Percentiles rank a stretch among this genome's conserved stretches.
Conservation (phyloP, 2,113 vertebrate genomes). For the Pterocles orientalis region DNA sequence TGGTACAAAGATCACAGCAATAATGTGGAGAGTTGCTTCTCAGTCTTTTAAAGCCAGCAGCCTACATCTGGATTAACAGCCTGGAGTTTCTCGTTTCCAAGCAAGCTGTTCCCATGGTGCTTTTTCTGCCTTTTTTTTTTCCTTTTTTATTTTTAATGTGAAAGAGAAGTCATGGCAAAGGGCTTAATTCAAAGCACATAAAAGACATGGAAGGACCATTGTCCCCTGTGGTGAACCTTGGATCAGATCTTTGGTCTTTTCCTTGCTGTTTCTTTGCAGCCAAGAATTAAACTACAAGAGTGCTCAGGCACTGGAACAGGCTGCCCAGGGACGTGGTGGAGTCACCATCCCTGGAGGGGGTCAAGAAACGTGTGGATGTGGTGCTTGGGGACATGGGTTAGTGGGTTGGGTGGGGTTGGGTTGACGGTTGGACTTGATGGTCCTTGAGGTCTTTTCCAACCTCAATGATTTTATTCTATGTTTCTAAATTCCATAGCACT, state of each 20-base stretch:
- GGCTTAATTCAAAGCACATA: background rate
- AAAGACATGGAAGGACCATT: background rate
- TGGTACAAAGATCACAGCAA: background rate
- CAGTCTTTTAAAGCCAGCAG: background rate
- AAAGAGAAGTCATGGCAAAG: background rate
- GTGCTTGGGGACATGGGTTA: no score
- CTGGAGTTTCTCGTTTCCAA: background rate
- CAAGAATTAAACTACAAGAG: no score
- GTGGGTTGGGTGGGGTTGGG: no score
- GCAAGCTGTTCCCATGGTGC: background rate
- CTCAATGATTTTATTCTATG: no score
- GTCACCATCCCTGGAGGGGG: no score
- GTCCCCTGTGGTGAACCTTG: background rate
- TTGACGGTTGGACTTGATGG: no score
- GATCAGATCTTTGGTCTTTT: background rate
- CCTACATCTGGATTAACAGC: background rate
- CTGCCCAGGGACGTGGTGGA: no score
- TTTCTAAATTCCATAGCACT: no score
- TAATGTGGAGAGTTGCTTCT: background rate
- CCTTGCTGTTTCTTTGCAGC: background rate
- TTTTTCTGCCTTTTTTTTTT: background rate
- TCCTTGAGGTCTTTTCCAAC: no score
- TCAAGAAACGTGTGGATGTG: no score
- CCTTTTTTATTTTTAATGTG: background rate
- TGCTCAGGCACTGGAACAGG: no score